Evolutionary conservation across 92 coral and sea anemone genomes (phyloP).

Genomic region (Micromussa lordhowensis): DNA sequence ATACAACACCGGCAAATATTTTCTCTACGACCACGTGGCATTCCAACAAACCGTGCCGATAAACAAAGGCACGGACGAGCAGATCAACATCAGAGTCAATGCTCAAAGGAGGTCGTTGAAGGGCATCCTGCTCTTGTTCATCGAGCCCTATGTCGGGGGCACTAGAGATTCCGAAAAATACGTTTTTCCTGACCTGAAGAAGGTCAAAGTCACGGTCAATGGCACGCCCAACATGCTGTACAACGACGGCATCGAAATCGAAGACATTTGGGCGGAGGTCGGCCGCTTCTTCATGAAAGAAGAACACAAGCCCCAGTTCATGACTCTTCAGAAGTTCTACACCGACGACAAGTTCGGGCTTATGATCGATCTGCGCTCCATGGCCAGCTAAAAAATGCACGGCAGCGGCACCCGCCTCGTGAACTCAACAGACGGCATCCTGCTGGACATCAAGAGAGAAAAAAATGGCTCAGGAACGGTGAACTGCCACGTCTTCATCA

Average conservation of each 20-base stretch:
- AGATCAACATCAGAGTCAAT: slow-evolving; percentile 6
- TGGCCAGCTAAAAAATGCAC: not conserved
- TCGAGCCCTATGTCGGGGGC: slow-evolving; percentile 24
- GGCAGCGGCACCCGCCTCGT: not conserved
- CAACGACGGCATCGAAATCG: slow-evolving; percentile 10
- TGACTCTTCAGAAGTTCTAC: not conserved
- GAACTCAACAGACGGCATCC: not conserved
- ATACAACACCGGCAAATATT: slow-evolving; percentile 3
- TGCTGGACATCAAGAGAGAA: not conserved
- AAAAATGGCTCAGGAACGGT: not conserved
- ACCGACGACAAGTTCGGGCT: not conserved
- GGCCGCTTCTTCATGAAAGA: not conserved
- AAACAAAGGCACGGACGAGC: not conserved
- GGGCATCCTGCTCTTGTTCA: slow-evolving; percentile 34
- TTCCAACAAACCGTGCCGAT: not conserved
- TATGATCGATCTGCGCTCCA: slow-evolving; percentile 6
- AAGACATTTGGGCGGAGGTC: slow-evolving; percentile 24
- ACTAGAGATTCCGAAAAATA: slow-evolving; percentile 33
- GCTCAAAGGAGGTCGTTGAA: slow-evolving; percentile 10
- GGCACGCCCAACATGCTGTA: slow-evolving; percentile 50
- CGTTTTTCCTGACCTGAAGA: slow-evolving; percentile 21
- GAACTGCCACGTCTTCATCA: not conserved
- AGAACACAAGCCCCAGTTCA: not conserved
- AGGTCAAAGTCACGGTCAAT: no score
- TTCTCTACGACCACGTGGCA: slow-evolving; percentile 27